Evolutionary conservation across 2,797 vertebrate genomes (phyloP).

Genomic region (Serranus cabrilla): DNA sequence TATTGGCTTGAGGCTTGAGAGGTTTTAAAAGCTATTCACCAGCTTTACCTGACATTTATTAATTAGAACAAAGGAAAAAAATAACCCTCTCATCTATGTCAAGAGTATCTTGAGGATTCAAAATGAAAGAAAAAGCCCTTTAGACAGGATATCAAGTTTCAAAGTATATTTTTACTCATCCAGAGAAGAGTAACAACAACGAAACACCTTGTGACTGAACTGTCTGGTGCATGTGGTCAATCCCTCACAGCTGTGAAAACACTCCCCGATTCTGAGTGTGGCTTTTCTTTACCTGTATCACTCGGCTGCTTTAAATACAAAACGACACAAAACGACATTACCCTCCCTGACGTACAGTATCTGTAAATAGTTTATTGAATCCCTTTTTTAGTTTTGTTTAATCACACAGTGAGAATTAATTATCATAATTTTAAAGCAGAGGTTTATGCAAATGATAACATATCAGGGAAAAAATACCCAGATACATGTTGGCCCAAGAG

Average conservation of each 20-base stretch:
- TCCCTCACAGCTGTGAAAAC: constrained; percentile 59
- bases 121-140: not conserved
- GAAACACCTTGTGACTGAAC: constrained; percentile 22
- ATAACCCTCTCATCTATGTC: no score
- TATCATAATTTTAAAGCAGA: constrained; percentile 27
- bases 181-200: constrained; percentile 21
- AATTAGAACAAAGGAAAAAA: not conserved
- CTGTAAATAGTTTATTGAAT: constrained; percentile 7
- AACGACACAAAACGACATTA: constrained; percentile 8
- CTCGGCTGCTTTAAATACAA: constrained; percentile 35
- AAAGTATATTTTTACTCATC: not conserved
- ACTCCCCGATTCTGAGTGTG: constrained; percentile 24
- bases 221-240: constrained; percentile 17
- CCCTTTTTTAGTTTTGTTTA: constrained; percentile 21
- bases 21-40: not conserved
- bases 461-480: constrained; percentile 23
- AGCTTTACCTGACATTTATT: not conserved
- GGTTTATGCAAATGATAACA: constrained; percentile 58
- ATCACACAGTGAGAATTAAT: constrained; percentile 44
- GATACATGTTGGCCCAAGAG: constrained; percentile 41
- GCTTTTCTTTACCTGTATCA: constrained; percentile 20
- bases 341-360: constrained; percentile 3
- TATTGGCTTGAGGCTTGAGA: not conserved
- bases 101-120: not conserved
- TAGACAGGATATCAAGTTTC: not conserved